Conservation (phyloP, 2,113 vertebrate species). For the Anser brachyrhynchus region DNA sequence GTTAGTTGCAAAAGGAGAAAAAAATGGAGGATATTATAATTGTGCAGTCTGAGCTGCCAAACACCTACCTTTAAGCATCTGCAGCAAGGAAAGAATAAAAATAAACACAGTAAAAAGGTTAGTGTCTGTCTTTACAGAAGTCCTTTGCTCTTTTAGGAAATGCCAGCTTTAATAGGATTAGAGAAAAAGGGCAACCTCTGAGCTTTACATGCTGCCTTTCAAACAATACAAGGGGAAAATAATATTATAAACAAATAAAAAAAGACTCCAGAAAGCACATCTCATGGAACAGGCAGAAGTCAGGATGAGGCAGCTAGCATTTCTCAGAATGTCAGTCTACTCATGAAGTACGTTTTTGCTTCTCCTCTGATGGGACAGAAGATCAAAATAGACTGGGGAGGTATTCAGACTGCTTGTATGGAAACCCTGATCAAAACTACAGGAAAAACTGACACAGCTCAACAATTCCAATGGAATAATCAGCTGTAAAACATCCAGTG, state of each 20-base stretch:
- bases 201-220: constrained; percentile 27
- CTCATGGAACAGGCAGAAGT: neutral
- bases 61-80: constrained; percentile 69
- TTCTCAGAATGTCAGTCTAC: neutral
- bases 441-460: neutral
- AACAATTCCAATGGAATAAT: neutral
- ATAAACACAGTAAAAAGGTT: constrained; percentile 22
- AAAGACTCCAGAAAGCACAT: neutral
- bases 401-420: neutral
- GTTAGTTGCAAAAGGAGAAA: neutral
- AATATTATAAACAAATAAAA: neutral
- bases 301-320: neutral
- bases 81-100: constrained; percentile 37
- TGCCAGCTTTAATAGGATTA: neutral
- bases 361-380: neutral
- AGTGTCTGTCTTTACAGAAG: constrained; percentile 32
- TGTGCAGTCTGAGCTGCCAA: neutral
- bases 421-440: neutral
- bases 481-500: neutral
- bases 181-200: neutral
- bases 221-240: constrained; percentile 4
- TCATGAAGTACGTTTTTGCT: neutral
- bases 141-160: neutral
- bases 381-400: neutral
- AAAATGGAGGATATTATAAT: neutral